Evolutionary conservation across 2,113 vertebrate species (phyloP).

Genomic region (Marcusenius ussheri): DNA sequence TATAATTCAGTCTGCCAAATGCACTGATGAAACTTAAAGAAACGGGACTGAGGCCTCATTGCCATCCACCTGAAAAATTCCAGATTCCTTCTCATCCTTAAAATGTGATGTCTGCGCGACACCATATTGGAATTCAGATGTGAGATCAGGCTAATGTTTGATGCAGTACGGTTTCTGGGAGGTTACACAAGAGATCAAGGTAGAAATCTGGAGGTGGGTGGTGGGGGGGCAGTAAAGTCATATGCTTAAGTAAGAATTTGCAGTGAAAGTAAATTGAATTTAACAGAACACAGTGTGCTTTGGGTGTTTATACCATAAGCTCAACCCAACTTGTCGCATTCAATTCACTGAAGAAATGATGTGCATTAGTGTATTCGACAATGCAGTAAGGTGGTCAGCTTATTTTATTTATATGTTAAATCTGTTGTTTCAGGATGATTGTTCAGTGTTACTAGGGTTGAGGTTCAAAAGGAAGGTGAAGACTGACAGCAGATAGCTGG

Average conservation of each 20-base stretch:
- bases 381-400: background rate
- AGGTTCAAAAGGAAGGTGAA: background rate
- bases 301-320: background rate
- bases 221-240: background rate
- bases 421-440: background rate
- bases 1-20: background rate
- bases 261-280: background rate
- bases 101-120: background rate
- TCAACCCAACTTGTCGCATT: background rate
- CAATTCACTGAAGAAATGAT: background rate
- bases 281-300: background rate
- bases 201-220: background rate
- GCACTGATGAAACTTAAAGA: background rate
- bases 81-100: background rate
- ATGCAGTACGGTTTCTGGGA: background rate
- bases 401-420: background rate
- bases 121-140: background rate
- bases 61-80: background rate
- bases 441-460: background rate
- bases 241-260: background rate
- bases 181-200: background rate
- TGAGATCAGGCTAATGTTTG: background rate
- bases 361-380: background rate
- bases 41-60: background rate
- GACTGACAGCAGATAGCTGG: background rate